Percentiles rank a stretch among this genome's conserved stretches.
Conservation (phyloP, 2,888 invertebrate species). For the Cataglyphis altisquamis region DNA sequence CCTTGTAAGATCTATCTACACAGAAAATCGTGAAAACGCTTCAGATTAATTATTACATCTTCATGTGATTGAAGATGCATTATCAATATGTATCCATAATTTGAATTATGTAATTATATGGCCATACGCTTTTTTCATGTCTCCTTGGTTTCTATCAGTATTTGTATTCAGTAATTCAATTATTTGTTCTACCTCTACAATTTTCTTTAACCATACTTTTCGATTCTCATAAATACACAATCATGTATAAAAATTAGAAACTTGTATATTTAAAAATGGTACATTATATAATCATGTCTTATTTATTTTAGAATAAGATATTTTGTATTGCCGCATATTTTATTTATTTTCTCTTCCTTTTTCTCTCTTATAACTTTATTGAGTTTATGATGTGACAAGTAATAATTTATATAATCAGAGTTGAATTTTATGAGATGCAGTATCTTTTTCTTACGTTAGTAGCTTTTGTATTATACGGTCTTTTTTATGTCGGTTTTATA, state of each 20-base stretch:
- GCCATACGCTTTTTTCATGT: not conserved
- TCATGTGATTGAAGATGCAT: constrained; percentile 56
- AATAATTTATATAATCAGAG: constrained; percentile 4
- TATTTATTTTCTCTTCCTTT: not conserved
- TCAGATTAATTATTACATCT: constrained; percentile 60
- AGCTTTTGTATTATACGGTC: not conserved
- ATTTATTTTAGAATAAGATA: not conserved
- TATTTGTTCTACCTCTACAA: not conserved
- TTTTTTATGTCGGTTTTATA: constrained; percentile 1
- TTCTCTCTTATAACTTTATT: not conserved
- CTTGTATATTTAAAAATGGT: not conserved
- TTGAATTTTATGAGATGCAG: constrained; percentile 2
- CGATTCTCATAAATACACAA: not conserved
- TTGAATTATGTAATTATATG: constrained; percentile 22
- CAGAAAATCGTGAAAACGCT: constrained; percentile 60
- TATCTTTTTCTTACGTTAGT: not conserved
- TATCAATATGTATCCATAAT: constrained; percentile 56
- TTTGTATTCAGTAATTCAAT: not conserved
- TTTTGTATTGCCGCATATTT: not conserved
- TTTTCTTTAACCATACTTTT: constrained; percentile 3
- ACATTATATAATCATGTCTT: not conserved
- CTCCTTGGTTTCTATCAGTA: constrained; percentile 9
- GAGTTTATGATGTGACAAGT: not conserved
- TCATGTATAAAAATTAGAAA: constrained; percentile 1
- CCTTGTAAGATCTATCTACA: constrained; percentile 32